Evolutionary conservation across 2,888 invertebrate species (phyloP).

Genomic region (Clusia tigrina): DNA sequence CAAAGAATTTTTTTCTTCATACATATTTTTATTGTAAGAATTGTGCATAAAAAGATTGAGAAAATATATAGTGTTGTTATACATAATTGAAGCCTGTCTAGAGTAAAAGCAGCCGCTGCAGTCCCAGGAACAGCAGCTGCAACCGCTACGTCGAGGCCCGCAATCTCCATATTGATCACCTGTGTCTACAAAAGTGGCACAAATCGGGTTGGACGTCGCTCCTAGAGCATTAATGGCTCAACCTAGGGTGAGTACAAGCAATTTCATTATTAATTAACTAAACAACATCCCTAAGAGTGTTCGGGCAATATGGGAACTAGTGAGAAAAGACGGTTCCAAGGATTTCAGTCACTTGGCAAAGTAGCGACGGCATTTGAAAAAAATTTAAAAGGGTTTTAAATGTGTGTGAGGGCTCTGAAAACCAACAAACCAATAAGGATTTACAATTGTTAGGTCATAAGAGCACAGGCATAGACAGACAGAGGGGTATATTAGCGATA

Average conservation of each 20-base stretch:
- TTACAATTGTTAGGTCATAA: no score
- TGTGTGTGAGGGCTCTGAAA: not conserved
- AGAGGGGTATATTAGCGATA: no score
- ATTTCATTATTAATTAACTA: slow-evolving; percentile 7
- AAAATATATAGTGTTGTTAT: not conserved
- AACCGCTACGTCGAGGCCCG: not conserved
- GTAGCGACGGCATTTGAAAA: slow-evolving; percentile 20
- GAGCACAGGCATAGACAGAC: no score
- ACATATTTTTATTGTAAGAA: not conserved
- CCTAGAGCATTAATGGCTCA: slow-evolving; percentile 67
- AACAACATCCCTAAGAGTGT: not conserved
- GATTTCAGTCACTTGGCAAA: not conserved
- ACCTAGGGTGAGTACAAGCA: slow-evolving; percentile 63
- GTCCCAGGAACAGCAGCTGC: not conserved
- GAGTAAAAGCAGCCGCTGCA: not conserved
- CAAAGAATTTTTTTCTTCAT: not conserved
- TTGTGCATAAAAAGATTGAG: not conserved
- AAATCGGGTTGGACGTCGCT: slow-evolving; percentile 66
- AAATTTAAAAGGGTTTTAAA: not conserved
- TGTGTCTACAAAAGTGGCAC: slow-evolving; percentile 62
- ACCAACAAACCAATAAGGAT: no score
- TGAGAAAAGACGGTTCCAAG: not conserved
- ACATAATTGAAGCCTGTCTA: not conserved
- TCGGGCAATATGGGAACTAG: not conserved
- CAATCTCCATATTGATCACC: not conserved